Evolutionary conservation across 2,113 vertebrate species (phyloP).

Genomic region (Glareola pratincola): DNA sequence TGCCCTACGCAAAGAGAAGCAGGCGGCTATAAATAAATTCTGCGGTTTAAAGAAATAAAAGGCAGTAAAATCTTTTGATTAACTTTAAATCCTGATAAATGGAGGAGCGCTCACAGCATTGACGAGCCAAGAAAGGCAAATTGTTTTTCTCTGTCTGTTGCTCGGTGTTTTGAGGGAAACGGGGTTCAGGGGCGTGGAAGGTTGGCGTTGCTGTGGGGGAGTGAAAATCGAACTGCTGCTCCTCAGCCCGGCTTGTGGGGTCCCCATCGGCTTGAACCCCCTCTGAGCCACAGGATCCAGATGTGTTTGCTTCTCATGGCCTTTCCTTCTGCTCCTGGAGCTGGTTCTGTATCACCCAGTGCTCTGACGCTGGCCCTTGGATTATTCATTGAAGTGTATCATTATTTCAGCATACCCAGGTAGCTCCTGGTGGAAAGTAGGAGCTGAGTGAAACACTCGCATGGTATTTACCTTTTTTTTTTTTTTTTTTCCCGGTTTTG

Average conservation of each 20-base stretch:
- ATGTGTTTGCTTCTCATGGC: neutral
- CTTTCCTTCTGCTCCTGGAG: neutral
- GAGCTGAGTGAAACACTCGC: neutral
- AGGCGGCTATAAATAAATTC: neutral
- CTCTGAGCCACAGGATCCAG: neutral
- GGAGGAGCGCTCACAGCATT: neutral
- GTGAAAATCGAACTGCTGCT: neutral
- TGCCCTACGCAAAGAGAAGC: neutral
- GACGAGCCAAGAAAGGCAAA: neutral
- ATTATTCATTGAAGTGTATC: neutral
- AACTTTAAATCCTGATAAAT: neutral
- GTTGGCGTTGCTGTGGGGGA: rapidly evolving
- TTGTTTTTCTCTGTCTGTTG: neutral
- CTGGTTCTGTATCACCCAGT: neutral
- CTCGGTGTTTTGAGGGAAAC: rapidly evolving
- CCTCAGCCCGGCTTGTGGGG: rapidly evolving
- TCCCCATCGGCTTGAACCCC: rapidly evolving
- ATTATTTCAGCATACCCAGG: neutral
- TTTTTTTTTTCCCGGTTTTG: neutral
- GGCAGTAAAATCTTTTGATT: neutral
- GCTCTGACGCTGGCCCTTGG: neutral
- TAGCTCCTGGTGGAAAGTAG: neutral
- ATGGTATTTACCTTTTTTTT: neutral
- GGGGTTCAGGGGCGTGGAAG: neutral
- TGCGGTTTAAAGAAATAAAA: neutral